Base-by-base conservation (phyloP, 2,797 vertebrate species). In the Protosalanx chinensis region DNA sequence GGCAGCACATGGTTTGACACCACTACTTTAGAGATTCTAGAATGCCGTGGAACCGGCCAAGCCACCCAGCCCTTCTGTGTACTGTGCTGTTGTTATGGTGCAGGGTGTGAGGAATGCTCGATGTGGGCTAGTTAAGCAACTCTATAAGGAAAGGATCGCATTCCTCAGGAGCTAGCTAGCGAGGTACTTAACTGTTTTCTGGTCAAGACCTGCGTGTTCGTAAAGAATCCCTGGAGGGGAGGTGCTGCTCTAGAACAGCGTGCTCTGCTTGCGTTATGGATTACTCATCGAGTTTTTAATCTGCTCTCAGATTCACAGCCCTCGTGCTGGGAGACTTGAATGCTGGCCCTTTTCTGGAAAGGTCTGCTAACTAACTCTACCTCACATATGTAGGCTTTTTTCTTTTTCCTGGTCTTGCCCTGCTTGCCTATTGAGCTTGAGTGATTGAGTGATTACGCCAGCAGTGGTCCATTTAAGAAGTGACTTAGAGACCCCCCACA, bases 401-500 rank as follows among this genome's bases (percentile, higher is more conserved):
- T 27, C 23, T 27, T 27, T 27, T 66, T 61, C 65, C n/a, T 6
- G 37, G 65, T 67, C 63, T n/a, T 20, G 35, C 16, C 35, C 35
- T 12, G 32, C 64, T 23, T 15, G 64, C 27, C 15, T 5, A 46
- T 12, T 46, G 64, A 65, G 15, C 51, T 49, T 20, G 41, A 23
- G 62, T 29, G 35, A 51, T 7, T 46, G 49, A 10, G 66, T 35
- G 49, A 67, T 4, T 23, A 61, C 67, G 66, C 56, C 60, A 69
- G 37, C 57, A 65, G 72, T 58, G 70, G 65, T 72, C 70, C 12
- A 27, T 57, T 65, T 46, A 32, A n/a, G 23, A 51, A 33, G 1
- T 60, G 56, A 68, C 12, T 64, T 23, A 65, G 74, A 85, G 74
- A 85, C 68, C 68, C 56, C 77, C 75, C 76, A 79, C 76, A 75